Evolutionary conservation across 2,888 invertebrate genomes (phyloP).

Genomic region (Temnothorax rugatulus): DNA sequence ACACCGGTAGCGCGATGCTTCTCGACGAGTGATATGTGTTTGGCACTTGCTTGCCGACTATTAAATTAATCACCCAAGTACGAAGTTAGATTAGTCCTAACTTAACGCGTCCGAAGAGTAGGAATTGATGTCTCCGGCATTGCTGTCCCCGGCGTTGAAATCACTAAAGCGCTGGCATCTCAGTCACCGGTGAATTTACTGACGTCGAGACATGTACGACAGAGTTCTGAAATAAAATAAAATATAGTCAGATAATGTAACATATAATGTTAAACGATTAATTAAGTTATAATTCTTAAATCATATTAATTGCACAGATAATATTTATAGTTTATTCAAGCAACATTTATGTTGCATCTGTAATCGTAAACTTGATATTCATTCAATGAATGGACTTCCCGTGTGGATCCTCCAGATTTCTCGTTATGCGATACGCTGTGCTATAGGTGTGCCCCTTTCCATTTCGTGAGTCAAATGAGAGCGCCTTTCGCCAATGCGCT

Average conservation of each 20-base stretch:
- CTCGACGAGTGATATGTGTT: slow-evolving; percentile 35
- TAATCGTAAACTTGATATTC: neutral
- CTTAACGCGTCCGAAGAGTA: neutral
- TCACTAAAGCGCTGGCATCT: neutral
- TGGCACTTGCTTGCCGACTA: slow-evolving; percentile 13
- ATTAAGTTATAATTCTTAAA: neutral
- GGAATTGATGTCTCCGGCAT: neutral
- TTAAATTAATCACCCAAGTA: slow-evolving; percentile 43
- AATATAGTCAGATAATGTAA: neutral
- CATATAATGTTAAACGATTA: neutral
- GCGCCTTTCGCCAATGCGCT: slow-evolving; percentile 71
- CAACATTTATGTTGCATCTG: neutral
- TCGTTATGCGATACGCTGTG: slow-evolving; percentile 61
- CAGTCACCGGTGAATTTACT: neutral
- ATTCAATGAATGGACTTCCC: slow-evolving; percentile 31
- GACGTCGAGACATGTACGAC: neutral
- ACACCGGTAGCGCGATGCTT: slow-evolving; percentile 43
- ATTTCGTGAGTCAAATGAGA: slow-evolving; percentile 70
- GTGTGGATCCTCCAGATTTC: slow-evolving; percentile 65
- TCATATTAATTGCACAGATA: neutral
- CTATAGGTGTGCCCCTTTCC: slow-evolving; percentile 75
- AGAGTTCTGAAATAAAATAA: neutral
- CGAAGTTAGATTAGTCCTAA: slow-evolving; percentile 35
- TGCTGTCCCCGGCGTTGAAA: neutral
- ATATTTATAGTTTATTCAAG: neutral